A percentile compares a stretch with the other conserved stretches of the same genome.
phyloP scores from a whole-genome alignment of 2,888 invertebrate species.

The Drosophila colorata region DNA sequence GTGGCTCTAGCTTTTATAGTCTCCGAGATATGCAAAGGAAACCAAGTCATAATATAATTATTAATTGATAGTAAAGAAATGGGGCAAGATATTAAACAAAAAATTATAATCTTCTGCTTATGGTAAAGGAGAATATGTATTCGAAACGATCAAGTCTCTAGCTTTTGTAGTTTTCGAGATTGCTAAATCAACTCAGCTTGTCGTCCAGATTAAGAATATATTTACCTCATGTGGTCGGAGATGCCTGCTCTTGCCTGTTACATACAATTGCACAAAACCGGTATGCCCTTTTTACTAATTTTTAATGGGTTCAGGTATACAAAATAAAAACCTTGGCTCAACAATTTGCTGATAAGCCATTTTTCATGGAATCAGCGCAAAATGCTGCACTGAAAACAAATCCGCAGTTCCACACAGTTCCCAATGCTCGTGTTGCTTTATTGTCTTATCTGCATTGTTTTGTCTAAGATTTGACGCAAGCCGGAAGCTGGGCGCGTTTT shows the following conservation, averaged over 20 bases:
- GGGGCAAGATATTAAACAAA: background rate
- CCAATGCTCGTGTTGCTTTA: background rate
- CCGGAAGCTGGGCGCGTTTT: constrained; percentile 36
- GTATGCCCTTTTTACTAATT: background rate
- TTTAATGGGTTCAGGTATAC: background rate
- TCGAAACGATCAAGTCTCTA: too few relatives aligned
- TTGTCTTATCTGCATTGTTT: constrained; percentile 23
- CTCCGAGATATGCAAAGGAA: too few relatives aligned
- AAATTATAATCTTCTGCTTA: background rate
- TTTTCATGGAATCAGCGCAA: constrained; percentile 66
- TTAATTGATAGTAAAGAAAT: too few relatives aligned
- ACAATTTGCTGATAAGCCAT: constrained; percentile 55
- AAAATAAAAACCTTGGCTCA: constrained; percentile 59
- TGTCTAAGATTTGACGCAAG: constrained; percentile 14
- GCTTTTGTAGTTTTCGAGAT: too few relatives aligned
- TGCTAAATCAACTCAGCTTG: too few relatives aligned
- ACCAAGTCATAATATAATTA: too few relatives aligned
- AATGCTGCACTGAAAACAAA: constrained; percentile 63
- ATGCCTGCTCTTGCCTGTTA: background rate
- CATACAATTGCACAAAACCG: background rate
- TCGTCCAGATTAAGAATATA: too few relatives aligned
- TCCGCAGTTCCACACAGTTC: constrained; percentile 3
- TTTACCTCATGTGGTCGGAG: background rate
- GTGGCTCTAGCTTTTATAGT: too few relatives aligned
- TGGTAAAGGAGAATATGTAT: too few relatives aligned